Evolutionary conservation across 2,797 vertebrate genomes (phyloP).

Genomic region (Aplochiton taeniatus): DNA sequence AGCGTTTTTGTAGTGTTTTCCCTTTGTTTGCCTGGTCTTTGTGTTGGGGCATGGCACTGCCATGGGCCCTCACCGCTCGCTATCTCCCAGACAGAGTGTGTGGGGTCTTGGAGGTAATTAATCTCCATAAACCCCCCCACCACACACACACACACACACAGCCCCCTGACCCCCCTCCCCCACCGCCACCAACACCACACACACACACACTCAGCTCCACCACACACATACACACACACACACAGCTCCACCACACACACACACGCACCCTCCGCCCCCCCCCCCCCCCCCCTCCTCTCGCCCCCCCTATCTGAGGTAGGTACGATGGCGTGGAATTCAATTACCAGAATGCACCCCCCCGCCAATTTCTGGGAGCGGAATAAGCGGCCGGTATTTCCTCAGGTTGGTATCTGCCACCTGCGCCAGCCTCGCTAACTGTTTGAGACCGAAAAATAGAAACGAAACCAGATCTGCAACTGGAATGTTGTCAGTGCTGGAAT

Average conservation of each 20-base stretch:
- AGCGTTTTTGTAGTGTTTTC: constrained; percentile 57
- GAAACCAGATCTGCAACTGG: neutral
- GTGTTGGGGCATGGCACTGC: constrained; percentile 57
- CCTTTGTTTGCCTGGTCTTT: constrained; percentile 57
- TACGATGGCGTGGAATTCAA: constrained; percentile 95
- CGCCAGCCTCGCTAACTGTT: constrained; percentile 82
- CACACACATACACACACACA: no score
- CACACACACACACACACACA: no score
- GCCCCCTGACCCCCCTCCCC: no score
- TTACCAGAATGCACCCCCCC: constrained; percentile 80
- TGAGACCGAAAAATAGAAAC: constrained; percentile 52
- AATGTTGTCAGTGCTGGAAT: no score
- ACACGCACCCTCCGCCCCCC: no score
- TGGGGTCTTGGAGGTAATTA: constrained; percentile 90
- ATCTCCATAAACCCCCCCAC: constrained; percentile 94
- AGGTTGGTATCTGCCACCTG: constrained; percentile 98
- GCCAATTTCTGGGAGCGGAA: constrained; percentile 78
- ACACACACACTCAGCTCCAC: no score
- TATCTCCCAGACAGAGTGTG: constrained; percentile 76
- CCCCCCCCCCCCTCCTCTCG: no score
- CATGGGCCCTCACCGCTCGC: constrained; percentile 81
- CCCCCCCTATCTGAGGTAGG: constrained; percentile 82
- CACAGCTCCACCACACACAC: no score
- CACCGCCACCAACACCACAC: no score
- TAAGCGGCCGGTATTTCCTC: constrained; percentile 85